Conservation (phyloP, 2,888 invertebrate genomes). For the Pimpla rufipes region DNA sequence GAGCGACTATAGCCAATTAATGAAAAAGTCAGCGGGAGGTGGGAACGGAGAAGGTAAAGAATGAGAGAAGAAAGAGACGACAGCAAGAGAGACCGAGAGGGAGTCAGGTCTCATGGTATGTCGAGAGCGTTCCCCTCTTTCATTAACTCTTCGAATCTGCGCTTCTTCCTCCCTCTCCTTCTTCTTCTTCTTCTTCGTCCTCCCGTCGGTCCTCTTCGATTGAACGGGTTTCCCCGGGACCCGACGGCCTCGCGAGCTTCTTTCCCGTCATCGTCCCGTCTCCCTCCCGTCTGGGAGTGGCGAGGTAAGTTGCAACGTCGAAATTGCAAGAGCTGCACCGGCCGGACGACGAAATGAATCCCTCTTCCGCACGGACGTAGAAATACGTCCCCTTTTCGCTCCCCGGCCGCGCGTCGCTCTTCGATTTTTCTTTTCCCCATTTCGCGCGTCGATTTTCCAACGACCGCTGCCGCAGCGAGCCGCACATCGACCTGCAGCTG, state of each 20-base stretch:
- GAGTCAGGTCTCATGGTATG: conserved; percentile 53
- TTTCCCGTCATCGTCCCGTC: conserved; percentile 53
- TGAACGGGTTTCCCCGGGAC: conserved; percentile 56
- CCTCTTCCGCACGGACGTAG: conserved; percentile 42
- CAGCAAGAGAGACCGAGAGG: conserved; percentile 18
- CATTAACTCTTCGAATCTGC: conserved; percentile 64
- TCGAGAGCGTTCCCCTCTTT: conserved; percentile 65
- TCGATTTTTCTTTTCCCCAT: conserved; percentile 28
- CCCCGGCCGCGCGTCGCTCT: conserved; percentile 9
- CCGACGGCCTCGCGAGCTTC: conserved; percentile 22
- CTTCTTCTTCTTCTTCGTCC: conserved; percentile 32
- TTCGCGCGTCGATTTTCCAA: conserved; percentile 13
- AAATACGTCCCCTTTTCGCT: conserved; percentile 38
- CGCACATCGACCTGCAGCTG: neutral
- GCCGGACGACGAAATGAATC: conserved; percentile 60
- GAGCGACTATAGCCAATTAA: conserved; percentile 62
- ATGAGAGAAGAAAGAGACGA: conserved; percentile 17
- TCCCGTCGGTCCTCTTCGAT: conserved; percentile 53
- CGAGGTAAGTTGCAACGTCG: conserved; percentile 37
- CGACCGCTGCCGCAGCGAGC: neutral
- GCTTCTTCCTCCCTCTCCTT: conserved; percentile 54
- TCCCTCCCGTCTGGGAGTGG: conserved; percentile 17
- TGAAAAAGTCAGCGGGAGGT: conserved; percentile 60
- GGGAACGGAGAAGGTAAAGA: conserved; percentile 25
- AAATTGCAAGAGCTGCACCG: conserved; percentile 61